These are phyloP conservation scores for Aix galericulata DNA, from an alignment of 2,113 vertebrate species.

Conservation along the genomic window DNA sequence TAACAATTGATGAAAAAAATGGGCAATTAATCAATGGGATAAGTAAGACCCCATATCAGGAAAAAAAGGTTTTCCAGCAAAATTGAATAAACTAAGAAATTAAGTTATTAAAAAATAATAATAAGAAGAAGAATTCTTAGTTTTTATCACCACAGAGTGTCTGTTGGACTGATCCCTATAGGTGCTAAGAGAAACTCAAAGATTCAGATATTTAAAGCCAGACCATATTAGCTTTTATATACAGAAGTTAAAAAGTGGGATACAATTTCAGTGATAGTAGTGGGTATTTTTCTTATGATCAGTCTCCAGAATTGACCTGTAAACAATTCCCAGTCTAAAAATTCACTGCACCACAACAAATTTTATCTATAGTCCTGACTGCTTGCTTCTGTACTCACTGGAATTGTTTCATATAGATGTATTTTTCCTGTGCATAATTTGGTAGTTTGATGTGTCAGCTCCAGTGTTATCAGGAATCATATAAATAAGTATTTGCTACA, in stretches of 20 bases:
- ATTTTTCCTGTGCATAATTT: background rate
- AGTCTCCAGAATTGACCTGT: background rate
- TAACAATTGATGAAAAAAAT: background rate
- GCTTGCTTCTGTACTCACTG: background rate
- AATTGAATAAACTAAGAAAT: background rate
- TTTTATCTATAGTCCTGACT: background rate
- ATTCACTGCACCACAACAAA: background rate
- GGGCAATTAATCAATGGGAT: background rate
- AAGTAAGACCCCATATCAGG: background rate
- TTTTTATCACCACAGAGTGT: background rate
- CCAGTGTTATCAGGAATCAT: background rate
- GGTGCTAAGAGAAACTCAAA: background rate
- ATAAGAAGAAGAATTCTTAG: background rate
- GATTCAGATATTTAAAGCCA: background rate
- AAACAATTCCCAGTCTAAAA: background rate
- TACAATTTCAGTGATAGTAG: background rate
- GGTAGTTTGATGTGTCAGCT: background rate
- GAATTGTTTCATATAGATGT: background rate
- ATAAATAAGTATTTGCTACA: background rate
- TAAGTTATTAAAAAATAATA: background rate
- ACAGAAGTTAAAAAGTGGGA: background rate
- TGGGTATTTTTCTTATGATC: background rate
- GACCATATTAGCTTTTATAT: fast-evolving
- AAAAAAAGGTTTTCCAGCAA: background rate
- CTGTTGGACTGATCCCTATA: background rate